Evolutionary conservation across 2,113 vertebrate genomes (phyloP).

Genomic region (Cavia porcellus): DNA sequence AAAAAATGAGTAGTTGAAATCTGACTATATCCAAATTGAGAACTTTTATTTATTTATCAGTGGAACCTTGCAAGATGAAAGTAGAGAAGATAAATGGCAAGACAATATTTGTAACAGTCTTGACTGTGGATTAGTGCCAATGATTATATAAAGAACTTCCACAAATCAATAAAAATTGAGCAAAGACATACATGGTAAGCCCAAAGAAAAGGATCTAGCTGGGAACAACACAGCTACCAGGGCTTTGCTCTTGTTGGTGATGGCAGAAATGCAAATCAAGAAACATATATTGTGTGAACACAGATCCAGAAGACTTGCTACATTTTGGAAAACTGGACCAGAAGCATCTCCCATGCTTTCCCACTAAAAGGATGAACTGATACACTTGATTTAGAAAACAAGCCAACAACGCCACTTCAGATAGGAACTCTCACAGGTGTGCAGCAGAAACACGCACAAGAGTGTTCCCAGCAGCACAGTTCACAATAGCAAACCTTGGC

Average conservation of each 20-base stretch:
- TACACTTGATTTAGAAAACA: conserved; percentile 34
- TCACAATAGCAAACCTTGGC: conserved; percentile 23
- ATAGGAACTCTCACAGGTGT: not conserved
- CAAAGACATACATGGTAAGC: not conserved
- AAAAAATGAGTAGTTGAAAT: not conserved
- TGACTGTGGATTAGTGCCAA: not conserved
- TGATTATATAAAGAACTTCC: conserved; percentile 1
- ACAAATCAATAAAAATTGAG: not conserved
- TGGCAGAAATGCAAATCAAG: conserved; percentile 20
- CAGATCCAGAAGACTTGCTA: not conserved
- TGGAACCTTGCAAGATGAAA: conserved; percentile 5
- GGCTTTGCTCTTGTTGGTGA: not conserved
- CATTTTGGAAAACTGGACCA: not conserved
- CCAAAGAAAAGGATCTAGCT: not conserved
- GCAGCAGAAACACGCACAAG: not conserved
- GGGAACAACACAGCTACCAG: not conserved
- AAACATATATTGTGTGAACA: not conserved
- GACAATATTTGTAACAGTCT: not conserved
- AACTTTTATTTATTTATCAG: conserved; percentile 21
- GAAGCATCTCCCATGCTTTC: not conserved
- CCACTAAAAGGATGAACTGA: too few species aligned
- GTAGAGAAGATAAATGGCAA: not conserved
- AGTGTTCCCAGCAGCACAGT: not conserved
- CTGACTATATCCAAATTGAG: conserved; percentile 35
- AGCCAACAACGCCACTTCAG: not conserved